Evolutionary conservation across 2,113 vertebrate genomes (phyloP).

Genomic region (Cnemophilus loriae): DNA sequence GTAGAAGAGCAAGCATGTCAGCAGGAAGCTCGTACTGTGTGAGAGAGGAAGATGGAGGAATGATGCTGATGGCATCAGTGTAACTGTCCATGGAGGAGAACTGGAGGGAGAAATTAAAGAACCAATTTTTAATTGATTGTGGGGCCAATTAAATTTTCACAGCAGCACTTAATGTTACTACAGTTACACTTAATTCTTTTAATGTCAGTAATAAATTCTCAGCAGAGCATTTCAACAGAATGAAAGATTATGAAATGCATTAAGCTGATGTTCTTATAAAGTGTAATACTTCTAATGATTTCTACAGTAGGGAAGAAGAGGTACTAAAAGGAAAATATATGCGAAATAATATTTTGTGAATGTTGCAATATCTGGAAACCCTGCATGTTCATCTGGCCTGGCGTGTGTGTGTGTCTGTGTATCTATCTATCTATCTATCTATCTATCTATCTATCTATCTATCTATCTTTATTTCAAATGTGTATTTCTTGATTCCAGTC

Average conservation of each 20-base stretch:
- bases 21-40: background rate
- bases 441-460: background rate
- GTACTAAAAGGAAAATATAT: background rate
- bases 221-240: background rate
- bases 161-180: background rate
- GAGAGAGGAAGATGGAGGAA: background rate
- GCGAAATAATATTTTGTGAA: background rate
- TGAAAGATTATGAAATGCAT: background rate
- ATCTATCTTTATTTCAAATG: background rate
- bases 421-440: background rate
- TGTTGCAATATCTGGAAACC: background rate
- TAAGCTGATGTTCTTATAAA: background rate
- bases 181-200: background rate
- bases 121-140: background rate
- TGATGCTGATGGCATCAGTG: background rate
- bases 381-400: background rate
- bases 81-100: background rate
- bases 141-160: background rate
- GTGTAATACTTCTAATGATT: background rate
- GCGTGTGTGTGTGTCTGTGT: accelerated
- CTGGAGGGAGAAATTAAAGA: background rate
- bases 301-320: background rate
- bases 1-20: background rate
- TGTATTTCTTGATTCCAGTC: background rate
- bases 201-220: background rate